Percentiles rank a stretch among this genome's conserved stretches.
Evolutionary conservation across 1,140 invertebrate genomes (phyloP).

Genomic region (Venustaconcha ellipsiformis): DNA sequence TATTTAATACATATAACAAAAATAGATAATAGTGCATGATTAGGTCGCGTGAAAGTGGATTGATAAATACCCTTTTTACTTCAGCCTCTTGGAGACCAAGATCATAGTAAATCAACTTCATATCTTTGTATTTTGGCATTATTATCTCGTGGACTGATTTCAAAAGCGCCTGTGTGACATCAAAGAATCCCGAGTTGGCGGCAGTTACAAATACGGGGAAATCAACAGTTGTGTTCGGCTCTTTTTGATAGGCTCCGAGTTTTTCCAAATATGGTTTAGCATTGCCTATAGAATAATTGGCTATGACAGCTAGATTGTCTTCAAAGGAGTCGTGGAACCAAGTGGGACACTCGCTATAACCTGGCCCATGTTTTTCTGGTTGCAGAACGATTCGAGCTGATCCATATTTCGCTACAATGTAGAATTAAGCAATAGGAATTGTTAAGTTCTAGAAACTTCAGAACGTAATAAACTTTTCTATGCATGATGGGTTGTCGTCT

Average conservation of each 20-base stretch:
- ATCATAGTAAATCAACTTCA: conserved; percentile 25
- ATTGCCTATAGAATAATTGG: conserved; percentile 5
- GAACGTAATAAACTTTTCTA: no score
- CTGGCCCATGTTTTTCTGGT: no score
- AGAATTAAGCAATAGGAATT: no score
- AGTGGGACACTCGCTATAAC: neutral
- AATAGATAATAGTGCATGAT: neutral
- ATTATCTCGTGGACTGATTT: conserved; percentile 13
- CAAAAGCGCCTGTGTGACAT: conserved; percentile 10
- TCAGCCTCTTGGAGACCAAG: conserved; percentile 7
- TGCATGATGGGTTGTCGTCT: no score
- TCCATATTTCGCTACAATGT: no score
- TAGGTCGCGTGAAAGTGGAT: neutral
- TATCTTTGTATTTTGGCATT: conserved; percentile 17
- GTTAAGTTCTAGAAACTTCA: no score
- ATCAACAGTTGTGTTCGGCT: neutral
- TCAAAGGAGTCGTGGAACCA: conserved; percentile 19
- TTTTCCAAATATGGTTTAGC: conserved; percentile 1
- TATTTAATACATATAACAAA: neutral
- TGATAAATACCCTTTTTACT: conserved; percentile 5
- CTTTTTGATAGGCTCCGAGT: neutral
- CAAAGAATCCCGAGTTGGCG: conserved; percentile 16
- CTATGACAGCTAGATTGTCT: conserved; percentile 13
- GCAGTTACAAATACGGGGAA: conserved; percentile 26
- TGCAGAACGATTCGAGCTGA: no score